These are phyloP conservation scores for Plebejus anna DNA, from an alignment of 2,888 invertebrate species.

Conservation along the genomic window DNA sequence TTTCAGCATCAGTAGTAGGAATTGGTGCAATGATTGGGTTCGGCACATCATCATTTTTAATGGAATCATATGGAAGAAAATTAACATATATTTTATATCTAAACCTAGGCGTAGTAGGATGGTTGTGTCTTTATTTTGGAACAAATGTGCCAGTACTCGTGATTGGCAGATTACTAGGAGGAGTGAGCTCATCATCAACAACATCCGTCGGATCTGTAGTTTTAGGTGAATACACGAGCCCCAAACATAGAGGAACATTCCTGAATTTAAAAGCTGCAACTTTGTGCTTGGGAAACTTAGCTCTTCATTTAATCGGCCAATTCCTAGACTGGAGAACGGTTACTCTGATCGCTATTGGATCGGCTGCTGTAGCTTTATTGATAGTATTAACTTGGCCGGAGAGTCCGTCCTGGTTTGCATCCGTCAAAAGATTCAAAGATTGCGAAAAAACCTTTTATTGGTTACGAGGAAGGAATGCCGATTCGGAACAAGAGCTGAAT, in stretches of 20 bases:
- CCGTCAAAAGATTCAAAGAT: conserved; percentile 64
- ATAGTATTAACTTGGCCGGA: conserved; percentile 75
- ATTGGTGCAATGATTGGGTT: conserved; percentile 48
- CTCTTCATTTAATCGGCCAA: conserved; percentile 47
- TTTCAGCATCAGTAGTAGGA: conserved; percentile 51
- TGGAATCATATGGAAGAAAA: conserved; percentile 52
- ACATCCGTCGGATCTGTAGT: conserved; percentile 51
- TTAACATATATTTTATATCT: conserved; percentile 46
- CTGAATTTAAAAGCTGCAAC: conserved; percentile 54
- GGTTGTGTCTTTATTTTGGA: conserved; percentile 49
- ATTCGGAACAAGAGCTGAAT: conserved; percentile 45
- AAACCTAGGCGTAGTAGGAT: conserved; percentile 50
- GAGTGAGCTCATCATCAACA: conserved; percentile 47
- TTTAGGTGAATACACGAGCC: conserved; percentile 57
- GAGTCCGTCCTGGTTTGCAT: conserved; percentile 81
- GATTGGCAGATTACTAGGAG: conserved; percentile 48
- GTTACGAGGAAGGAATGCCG: conserved; percentile 61
- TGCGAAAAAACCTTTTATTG: conserved; percentile 73
- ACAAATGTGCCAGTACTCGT: conserved; percentile 44
- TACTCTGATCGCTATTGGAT: conserved; percentile 45
- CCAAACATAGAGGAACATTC: conserved; percentile 54
- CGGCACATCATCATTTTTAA: conserved; percentile 47
- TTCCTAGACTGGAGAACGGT: conserved; percentile 50
- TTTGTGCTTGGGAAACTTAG: conserved; percentile 49
- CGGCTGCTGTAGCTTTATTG: conserved; percentile 43